Base-by-base conservation (phyloP, 1,140 invertebrate species). In the Tyrophagus putrescentiae region DNA sequence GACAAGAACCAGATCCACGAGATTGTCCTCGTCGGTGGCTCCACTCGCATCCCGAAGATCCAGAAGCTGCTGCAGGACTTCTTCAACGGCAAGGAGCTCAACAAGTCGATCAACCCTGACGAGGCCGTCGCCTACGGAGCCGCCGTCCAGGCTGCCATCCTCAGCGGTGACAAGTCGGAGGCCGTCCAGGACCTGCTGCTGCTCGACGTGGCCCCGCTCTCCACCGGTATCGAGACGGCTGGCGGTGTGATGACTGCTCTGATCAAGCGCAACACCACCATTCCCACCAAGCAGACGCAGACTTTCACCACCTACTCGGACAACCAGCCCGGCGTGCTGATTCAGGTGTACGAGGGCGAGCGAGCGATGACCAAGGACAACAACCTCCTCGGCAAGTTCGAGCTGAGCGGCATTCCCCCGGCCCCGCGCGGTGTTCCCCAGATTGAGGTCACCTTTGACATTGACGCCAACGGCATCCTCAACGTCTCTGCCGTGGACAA, bases 1-100 rank as follows among this genome's bases (percentile, higher is more conserved):
- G 67, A 70, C 60, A 73, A 72, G 54, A 48, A 56, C 7, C 69
- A 80, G 61, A 87, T 98, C 64, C 82, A 98, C 68, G 94, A 98
- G 67, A 93, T 98, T 66, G 93, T 98, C 31, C 75, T 98, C 28
- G 93, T 98, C 50, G 94, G 94, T 65, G 94, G 94, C 33, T 97
- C 93, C 18, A 97, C 94, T 33, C 84, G 94, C 76, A 98, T 98
- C 67, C 94, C 94, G 42, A 97, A 96, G 73, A 87, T 98, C 60
- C 93, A 97, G 75, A 92, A 92, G 61, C 68, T 82, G 1, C 70
- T 82, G 5, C 75, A 78, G 62, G 79, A 82, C 60, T 81, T 79
- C 69, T 81, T 82, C 70, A 93, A 93, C 65, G 94, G 92, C 61
- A 96, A 96, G 74, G 90, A 96, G 73, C 77, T 97, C 60, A 97